Evolutionary conservation across 2,113 vertebrate genomes (phyloP).

Genomic region (Thomomys bottae): DNA sequence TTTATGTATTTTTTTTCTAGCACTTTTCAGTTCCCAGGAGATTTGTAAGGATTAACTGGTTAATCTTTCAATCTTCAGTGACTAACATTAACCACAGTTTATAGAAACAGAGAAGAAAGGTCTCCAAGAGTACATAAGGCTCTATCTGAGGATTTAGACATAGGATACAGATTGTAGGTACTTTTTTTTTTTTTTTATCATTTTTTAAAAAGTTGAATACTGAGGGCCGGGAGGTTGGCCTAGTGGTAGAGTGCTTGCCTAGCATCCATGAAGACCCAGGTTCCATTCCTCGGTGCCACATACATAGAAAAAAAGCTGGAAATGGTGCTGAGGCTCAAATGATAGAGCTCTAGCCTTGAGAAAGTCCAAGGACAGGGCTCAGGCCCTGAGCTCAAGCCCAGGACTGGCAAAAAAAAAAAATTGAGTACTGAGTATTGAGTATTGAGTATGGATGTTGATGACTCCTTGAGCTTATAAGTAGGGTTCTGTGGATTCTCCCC

Average conservation of each 20-base stretch:
- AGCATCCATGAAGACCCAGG: no score
- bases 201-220: no score
- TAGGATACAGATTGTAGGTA: background rate
- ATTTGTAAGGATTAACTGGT: constrained; percentile 65
- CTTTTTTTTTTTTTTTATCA: no score
- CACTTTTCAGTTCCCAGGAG: constrained; percentile 69
- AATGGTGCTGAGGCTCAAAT: no score
- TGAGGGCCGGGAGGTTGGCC: no score
- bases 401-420: no score
- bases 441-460: background rate
- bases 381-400: no score
- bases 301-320: no score
- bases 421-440: background rate
- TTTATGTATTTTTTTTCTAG: constrained; percentile 26
- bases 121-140: constrained; percentile 4
- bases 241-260: no score
- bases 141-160: background rate
- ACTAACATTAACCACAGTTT: constrained; percentile 63
- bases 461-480: background rate
- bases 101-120: constrained; percentile 38
- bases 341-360: no score
- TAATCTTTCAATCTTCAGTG: constrained; percentile 62
- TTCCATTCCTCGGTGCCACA: no score
- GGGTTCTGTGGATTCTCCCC: background rate
- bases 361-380: no score